Percentiles rank a stretch among this genome's conserved stretches.
Conservation (phyloP, 1,140 invertebrate species). For the Chrysopa pallens region DNA sequence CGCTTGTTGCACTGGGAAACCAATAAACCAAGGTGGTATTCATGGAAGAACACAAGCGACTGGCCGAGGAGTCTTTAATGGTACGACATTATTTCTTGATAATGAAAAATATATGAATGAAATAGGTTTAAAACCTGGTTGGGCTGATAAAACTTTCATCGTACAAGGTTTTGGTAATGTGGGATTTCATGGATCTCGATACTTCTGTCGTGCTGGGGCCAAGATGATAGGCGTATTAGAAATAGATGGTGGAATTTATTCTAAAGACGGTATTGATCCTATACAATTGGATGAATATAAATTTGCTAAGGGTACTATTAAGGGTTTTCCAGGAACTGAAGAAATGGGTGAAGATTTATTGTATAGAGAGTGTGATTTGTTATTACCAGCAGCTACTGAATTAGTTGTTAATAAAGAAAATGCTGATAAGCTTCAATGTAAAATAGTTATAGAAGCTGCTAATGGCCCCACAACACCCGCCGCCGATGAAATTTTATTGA, state of each 20-base stretch:
- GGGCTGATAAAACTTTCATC: slow-evolving; percentile 63
- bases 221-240: slow-evolving; percentile 67
- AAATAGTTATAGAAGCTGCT: slow-evolving; percentile 55
- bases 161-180: slow-evolving; percentile 87
- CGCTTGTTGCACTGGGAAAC: slow-evolving; percentile 77
- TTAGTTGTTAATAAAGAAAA: slow-evolving; percentile 61
- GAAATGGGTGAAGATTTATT: slow-evolving; percentile 39
- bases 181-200: slow-evolving; percentile 60
- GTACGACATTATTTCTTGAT: slow-evolving; percentile 59
- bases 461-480: slow-evolving; percentile 77
- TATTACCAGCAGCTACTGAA: slow-evolving; percentile 73
- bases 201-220: slow-evolving; percentile 58
- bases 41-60: slow-evolving; percentile 76
- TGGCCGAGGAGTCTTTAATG: slow-evolving; percentile 74
- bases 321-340: slow-evolving; percentile 55
- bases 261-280: slow-evolving; percentile 66
- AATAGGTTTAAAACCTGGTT: slow-evolving; percentile 50
- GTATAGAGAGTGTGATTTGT: slow-evolving; percentile 65
- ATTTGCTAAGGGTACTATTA: slow-evolving; percentile 38
- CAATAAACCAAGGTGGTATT: slow-evolving; percentile 54
- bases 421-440: slow-evolving; percentile 41
- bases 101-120: slow-evolving; percentile 62
- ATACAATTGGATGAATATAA: slow-evolving; percentile 25
- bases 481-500: slow-evolving; percentile 56
- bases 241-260: slow-evolving; percentile 46